These are phyloP conservation scores for Charina bottae DNA, from an alignment of 2,113 vertebrate genomes.

Conservation along the genomic window DNA sequence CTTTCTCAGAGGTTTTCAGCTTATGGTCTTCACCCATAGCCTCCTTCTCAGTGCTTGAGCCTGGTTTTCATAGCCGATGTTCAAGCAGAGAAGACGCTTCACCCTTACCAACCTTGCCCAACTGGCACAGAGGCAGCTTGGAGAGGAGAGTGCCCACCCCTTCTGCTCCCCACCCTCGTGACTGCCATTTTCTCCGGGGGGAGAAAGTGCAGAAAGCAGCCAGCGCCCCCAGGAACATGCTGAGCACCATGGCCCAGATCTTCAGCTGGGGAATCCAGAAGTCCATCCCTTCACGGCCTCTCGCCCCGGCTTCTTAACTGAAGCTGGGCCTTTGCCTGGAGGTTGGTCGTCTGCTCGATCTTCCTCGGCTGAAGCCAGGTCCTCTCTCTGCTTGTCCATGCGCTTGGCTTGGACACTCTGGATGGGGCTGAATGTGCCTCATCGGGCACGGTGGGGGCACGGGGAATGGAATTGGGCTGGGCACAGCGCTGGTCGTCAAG, in stretches of 20 bases:
- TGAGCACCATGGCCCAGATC: accelerated
- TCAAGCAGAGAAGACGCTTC: background rate
- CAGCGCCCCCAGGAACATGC: too few species aligned
- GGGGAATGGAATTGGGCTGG: too few species aligned
- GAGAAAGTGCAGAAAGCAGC: background rate
- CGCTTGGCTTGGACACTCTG: too few species aligned
- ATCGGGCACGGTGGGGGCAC: too few species aligned
- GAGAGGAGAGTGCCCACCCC: accelerated
- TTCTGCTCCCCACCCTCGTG: accelerated
- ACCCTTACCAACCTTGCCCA: accelerated
- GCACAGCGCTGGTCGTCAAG: too few species aligned
- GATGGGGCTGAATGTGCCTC: too few species aligned
- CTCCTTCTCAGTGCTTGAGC: background rate
- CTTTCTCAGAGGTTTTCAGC: background rate
- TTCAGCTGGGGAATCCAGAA: background rate
- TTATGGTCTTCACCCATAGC: background rate
- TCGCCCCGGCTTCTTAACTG: too few species aligned
- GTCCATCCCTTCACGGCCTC: background rate
- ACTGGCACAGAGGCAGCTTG: accelerated
- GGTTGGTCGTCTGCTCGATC: too few species aligned
- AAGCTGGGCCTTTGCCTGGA: too few species aligned
- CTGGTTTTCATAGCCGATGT: background rate
- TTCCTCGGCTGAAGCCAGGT: too few species aligned
- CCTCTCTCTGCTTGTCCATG: too few species aligned
- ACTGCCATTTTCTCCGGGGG: too few species aligned